Conservation (phyloP, 2,113 vertebrate species). For the Tyrannus savana region DNA sequence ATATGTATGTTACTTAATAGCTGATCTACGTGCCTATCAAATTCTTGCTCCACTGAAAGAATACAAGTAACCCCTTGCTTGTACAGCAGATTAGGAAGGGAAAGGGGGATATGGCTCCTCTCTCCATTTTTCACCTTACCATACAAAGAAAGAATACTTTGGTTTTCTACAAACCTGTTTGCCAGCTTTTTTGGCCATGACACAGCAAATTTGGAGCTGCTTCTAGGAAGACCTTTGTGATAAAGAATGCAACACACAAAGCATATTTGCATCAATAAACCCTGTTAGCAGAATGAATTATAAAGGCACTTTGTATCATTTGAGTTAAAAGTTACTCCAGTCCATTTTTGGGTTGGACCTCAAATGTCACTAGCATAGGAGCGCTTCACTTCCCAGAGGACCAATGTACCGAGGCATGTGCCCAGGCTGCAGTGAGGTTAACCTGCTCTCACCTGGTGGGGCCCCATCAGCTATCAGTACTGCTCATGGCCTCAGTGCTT, state of each 20-base stretch:
- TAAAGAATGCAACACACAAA: not conserved
- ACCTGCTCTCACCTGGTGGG: not conserved
- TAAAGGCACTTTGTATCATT: not conserved
- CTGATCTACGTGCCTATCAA: not conserved
- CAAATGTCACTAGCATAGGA: not conserved
- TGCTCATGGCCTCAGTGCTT: not conserved
- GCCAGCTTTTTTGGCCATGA: not conserved
- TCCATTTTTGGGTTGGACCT: not conserved
- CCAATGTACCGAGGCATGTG: not conserved
- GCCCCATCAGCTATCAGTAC: not conserved
- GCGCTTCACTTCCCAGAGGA: not conserved
- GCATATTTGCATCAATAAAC: not conserved
- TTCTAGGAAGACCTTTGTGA: not conserved
- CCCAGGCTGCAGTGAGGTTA: not conserved
- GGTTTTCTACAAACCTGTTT: not conserved
- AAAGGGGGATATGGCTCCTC: not conserved
- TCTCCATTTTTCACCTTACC: not conserved
- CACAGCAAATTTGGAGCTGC: not conserved
- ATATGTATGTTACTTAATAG: not conserved
- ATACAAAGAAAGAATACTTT: not conserved
- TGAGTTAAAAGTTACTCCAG: not conserved
- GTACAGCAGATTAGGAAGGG: not conserved
- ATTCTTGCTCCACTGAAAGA: slow-evolving; percentile 9
- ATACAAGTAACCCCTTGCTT: not conserved
- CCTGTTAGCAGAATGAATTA: not conserved